A percentile compares a stretch with the other conserved stretches of the same genome.
Conservation (phyloP, 2,113 vertebrate species). For the Hucho hucho region DNA sequence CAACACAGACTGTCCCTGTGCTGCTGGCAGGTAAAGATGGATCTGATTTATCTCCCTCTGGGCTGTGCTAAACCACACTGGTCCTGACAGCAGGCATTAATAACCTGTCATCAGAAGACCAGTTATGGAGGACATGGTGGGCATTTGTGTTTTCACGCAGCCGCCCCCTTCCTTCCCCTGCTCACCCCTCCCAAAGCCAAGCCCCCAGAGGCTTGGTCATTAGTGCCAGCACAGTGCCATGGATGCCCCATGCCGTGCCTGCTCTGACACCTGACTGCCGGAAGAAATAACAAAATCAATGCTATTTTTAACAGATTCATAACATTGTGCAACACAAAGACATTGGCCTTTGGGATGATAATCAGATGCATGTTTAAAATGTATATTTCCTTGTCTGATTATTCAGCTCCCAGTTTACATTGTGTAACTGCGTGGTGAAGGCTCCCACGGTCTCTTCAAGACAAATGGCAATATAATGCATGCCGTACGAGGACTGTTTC, state of each 20-base stretch:
- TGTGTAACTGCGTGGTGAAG: constrained; percentile 5
- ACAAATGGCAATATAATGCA: constrained; percentile 20
- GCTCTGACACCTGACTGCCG: constrained; percentile 7
- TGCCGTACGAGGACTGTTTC: constrained; percentile 19
- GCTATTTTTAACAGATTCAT: not conserved
- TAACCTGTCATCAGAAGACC: constrained; percentile 1
- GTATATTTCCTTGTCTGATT: constrained; percentile 14
- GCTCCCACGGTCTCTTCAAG: constrained; percentile 11
- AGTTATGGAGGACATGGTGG: constrained; percentile 7
- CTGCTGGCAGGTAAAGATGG: not conserved
- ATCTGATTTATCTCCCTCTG: not conserved
- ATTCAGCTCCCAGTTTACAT: constrained; percentile 18
- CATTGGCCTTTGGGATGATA: not conserved
- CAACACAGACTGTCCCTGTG: constrained; percentile 7
- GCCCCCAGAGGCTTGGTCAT: not conserved
- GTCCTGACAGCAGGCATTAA: constrained; percentile 15
- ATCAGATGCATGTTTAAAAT: constrained; percentile 23
- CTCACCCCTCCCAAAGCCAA: not conserved
- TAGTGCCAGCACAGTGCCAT: not conserved
- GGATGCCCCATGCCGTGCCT: not conserved
- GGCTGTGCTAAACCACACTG: not conserved
- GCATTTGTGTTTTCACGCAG: constrained; percentile 1
- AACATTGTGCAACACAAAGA: not conserved
- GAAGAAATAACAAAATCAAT: not conserved
- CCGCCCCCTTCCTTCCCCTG: not conserved